These are phyloP conservation scores for Nilaparvata lugens DNA, from an alignment of 1,140 invertebrate species.

Conservation along the genomic window DNA sequence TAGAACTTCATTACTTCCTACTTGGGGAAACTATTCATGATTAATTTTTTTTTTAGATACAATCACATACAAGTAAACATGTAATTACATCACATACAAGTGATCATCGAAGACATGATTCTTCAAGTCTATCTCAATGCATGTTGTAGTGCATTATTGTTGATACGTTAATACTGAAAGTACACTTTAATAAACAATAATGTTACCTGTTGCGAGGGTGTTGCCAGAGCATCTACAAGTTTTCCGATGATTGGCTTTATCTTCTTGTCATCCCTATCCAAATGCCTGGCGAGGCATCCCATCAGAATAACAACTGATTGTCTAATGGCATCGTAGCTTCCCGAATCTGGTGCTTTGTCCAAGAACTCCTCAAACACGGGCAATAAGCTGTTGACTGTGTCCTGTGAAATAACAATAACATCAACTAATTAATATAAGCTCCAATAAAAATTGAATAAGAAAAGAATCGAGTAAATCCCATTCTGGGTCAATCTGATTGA, in stretches of 20 bases:
- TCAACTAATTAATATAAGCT: no score
- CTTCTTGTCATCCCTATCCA: conserved; percentile 80
- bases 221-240: conserved; percentile 83
- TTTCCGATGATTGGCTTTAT: conserved; percentile 87
- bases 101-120: no score
- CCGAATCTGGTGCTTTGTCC: conserved; percentile 80
- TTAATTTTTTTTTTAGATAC: no score
- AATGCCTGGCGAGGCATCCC: conserved; percentile 90
- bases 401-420: conserved; percentile 34
- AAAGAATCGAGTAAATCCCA: no score
- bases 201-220: conserved; percentile 84
- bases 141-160: not conserved
- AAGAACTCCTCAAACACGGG: conserved; percentile 86
- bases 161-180: not conserved
- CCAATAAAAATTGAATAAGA: no score
- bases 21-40: no score
- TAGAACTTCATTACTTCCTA: no score
- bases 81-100: no score
- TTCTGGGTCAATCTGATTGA: no score
- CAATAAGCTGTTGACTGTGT: conserved; percentile 60
- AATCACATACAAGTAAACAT: no score
- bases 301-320: conserved; percentile 95
- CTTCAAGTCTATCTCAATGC: no score
- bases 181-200: not conserved
- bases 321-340: conserved; percentile 84